Conservation (phyloP, 2,113 vertebrate genomes). For the Melanostigma gelatinosum region DNA sequence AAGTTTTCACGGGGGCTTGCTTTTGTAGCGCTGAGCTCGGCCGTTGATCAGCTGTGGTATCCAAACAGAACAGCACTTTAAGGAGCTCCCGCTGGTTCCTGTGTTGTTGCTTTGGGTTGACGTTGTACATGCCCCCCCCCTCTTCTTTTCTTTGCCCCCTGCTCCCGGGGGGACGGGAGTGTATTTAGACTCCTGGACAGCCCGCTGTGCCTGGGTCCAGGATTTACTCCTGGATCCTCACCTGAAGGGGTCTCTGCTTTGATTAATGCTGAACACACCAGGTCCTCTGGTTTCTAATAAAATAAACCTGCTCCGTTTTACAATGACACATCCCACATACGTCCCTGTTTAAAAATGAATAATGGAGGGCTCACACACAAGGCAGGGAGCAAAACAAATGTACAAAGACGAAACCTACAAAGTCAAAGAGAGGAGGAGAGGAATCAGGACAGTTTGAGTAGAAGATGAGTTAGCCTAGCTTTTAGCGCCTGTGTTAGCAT, state of each 20-base stretch:
- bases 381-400: not conserved
- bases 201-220: slow-evolving; percentile 59
- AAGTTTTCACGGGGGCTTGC: slow-evolving; percentile 82
- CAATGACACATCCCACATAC: slow-evolving; percentile 53
- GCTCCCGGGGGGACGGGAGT: slow-evolving; percentile 26
- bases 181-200: slow-evolving; percentile 41
- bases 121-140: slow-evolving; percentile 1
- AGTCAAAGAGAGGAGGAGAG: not conserved
- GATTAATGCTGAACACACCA: slow-evolving; percentile 71
- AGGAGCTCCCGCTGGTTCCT: slow-evolving; percentile 58
- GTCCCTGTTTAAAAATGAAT: slow-evolving; percentile 43
- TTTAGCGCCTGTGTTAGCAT: not conserved
- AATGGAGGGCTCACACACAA: not conserved
- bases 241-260: slow-evolving; percentile 49
- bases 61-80: slow-evolving; percentile 65
- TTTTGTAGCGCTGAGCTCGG: slow-evolving; percentile 79
- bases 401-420: not conserved
- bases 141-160: slow-evolving; percentile 35
- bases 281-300: slow-evolving; percentile 67
- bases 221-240: slow-evolving; percentile 45
- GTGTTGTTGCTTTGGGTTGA: slow-evolving; percentile 32
- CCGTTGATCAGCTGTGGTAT: slow-evolving; percentile 76
- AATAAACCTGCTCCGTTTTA: slow-evolving; percentile 58
- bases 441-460: not conserved
- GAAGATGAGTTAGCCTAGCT: not conserved